Evolutionary conservation across 1,140 invertebrate genomes (phyloP).

Genomic region (Ceratitis capitata): DNA sequence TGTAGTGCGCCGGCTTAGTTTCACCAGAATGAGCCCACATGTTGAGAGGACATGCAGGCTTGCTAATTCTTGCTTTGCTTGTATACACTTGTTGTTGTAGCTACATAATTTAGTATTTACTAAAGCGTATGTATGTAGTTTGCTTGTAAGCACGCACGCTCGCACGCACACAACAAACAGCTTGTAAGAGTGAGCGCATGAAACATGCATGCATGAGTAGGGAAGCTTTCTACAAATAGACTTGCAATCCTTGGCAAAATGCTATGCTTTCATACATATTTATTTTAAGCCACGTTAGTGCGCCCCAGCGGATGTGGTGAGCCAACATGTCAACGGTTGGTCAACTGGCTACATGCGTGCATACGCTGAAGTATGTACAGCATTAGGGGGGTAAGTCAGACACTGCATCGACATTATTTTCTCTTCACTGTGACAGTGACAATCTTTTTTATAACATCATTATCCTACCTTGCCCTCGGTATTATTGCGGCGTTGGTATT

Average conservation of each 20-base stretch:
- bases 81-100: background rate
- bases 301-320: background rate
- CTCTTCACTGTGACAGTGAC: no score
- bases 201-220: background rate
- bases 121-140: background rate
- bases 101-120: slow-evolving; percentile 12
- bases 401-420: no score
- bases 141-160: background rate
- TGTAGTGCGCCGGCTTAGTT: background rate
- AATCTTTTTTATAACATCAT: no score
- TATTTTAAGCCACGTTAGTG: background rate
- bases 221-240: background rate
- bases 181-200: background rate
- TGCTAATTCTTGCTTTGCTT: background rate
- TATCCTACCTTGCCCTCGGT: no score
- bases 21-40: background rate
- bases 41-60: background rate
- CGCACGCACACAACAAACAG: background rate
- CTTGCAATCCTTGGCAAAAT: background rate
- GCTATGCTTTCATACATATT: background rate
- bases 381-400: background rate
- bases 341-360: background rate
- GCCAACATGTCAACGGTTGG: background rate
- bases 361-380: background rate
- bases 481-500: no score